Conservation (phyloP, 2,888 invertebrate species). For the Tinea semifulvella region DNA sequence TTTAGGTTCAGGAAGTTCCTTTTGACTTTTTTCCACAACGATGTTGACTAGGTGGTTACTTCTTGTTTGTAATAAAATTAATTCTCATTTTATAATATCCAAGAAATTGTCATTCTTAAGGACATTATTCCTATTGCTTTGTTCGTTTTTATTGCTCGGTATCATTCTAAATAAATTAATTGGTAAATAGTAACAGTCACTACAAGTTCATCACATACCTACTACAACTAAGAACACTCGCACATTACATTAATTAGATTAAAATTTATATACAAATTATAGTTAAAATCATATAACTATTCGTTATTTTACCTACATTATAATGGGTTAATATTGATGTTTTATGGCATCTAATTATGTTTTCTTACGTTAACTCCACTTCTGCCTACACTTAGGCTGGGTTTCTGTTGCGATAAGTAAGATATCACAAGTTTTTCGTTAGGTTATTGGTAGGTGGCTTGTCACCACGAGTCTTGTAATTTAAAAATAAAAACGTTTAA, state of each 20-base stretch:
- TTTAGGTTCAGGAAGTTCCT: no score
- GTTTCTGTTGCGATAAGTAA: no score
- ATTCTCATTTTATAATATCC: not conserved
- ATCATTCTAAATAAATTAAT: conserved; percentile 15
- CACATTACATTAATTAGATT: conserved; percentile 60
- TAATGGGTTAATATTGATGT: conserved; percentile 4
- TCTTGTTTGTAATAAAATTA: not conserved
- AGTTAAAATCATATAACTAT: conserved; percentile 42
- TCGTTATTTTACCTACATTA: conserved; percentile 22
- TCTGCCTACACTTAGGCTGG: no score
- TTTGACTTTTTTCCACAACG: not conserved
- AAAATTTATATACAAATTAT: conserved; percentile 63
- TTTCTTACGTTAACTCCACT: no score
- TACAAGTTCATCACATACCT: conserved; percentile 57
- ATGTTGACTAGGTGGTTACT: not conserved
- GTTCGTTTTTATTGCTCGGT: not conserved
- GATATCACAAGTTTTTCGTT: no score
- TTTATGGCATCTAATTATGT: conserved; percentile 6
- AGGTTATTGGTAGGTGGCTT: no score
- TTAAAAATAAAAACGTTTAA: no score
- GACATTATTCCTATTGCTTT: not conserved
- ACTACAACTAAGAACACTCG: conserved; percentile 64
- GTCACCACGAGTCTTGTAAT: no score
- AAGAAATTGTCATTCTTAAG: not conserved
- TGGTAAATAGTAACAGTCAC: conserved; percentile 33